phyloP scores from a whole-genome alignment of 2,888 invertebrate species.

The Parascotia fuliginaria region DNA sequence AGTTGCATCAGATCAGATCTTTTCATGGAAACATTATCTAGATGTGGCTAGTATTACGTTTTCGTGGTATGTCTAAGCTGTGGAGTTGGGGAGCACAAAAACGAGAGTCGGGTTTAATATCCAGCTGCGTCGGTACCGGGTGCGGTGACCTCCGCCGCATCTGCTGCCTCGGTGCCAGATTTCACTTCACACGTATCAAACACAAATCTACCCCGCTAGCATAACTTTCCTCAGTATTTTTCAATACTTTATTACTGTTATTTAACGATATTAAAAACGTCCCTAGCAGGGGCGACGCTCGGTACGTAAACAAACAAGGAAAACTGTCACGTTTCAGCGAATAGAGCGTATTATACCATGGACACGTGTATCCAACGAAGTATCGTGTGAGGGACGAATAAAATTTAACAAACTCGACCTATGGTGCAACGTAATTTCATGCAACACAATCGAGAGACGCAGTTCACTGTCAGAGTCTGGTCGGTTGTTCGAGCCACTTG shows the following conservation, averaged over 20 bases:
- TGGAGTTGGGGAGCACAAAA: constrained; percentile 60
- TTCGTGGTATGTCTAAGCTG: constrained; percentile 49
- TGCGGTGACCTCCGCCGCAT: constrained; percentile 76
- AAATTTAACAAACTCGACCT: constrained; percentile 11
- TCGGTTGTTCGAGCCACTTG: constrained; percentile 12
- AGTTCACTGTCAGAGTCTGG: neutral
- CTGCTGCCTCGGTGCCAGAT: constrained; percentile 65
- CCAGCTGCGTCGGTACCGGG: constrained; percentile 71
- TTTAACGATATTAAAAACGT: constrained; percentile 15
- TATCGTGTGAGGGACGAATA: neutral
- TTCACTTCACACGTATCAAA: constrained; percentile 64
- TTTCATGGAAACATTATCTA: constrained; percentile 39
- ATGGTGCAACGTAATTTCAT: constrained; percentile 6
- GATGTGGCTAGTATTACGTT: constrained; percentile 41
- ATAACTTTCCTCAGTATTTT: constrained; percentile 32
- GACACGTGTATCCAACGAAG: constrained; percentile 24
- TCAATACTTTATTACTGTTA: constrained; percentile 11
- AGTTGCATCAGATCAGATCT: constrained; percentile 25
- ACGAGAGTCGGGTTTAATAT: constrained; percentile 61
- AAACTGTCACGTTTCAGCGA: constrained; percentile 38
- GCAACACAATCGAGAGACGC: neutral
- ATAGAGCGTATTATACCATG: constrained; percentile 32
- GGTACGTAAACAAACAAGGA: constrained; percentile 35
- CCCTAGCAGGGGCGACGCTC: neutral
- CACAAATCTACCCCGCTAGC: constrained; percentile 56